Base-by-base conservation (phyloP, 1,140 invertebrate genomes). In the Orius laevigatus region DNA sequence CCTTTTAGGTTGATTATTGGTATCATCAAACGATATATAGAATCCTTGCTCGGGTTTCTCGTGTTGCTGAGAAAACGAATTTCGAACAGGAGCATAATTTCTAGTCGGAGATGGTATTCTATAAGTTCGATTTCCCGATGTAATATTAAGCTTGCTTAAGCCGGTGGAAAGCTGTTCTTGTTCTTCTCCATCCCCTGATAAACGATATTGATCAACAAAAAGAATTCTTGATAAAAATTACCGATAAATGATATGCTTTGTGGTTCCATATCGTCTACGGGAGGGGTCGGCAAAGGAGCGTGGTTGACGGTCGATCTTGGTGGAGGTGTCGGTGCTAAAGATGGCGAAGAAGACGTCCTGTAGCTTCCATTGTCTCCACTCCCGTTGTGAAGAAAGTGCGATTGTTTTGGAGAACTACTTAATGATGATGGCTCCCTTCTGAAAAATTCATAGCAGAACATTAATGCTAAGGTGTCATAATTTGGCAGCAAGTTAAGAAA, bases 211-310 rank as follows among this genome's bases (percentile, higher is more conserved):
- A 15, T 32, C 16, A 19, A 41, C 3, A 41, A 5, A 41, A 44
- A 33, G 1, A 14, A n/a, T 40, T 11, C 2, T 45, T 16, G 1
- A 39, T 9, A 50, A 50, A 32, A 15, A 60, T 76, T 78, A 63
- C 84, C 85, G 56, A 89, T 89, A 60, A 90, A 92, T 25, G 85
- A 90, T 55, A 90, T 88, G 68, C 83, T 88, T 64, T 91, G 86
- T 6, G 86, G 86, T 58, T 87, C 85, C 82, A 87, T 85, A 56
- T 85, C 82, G 61, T 84, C 81, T 38, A 71, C 72, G 56, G 79
- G 65, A 9, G 53, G 58, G 12, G 56, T 53, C n/a, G 58, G 57
- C n/a, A 59, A 15, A 38, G 53, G 57, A 25, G 57, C 55, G 12
- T 58, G 56, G 6, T 41, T 58, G 11, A 57, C 50, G 16, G 50